These are phyloP conservation scores for Brenthis hecate DNA, from an alignment of 2,888 invertebrate species.

Conservation along the genomic window DNA sequence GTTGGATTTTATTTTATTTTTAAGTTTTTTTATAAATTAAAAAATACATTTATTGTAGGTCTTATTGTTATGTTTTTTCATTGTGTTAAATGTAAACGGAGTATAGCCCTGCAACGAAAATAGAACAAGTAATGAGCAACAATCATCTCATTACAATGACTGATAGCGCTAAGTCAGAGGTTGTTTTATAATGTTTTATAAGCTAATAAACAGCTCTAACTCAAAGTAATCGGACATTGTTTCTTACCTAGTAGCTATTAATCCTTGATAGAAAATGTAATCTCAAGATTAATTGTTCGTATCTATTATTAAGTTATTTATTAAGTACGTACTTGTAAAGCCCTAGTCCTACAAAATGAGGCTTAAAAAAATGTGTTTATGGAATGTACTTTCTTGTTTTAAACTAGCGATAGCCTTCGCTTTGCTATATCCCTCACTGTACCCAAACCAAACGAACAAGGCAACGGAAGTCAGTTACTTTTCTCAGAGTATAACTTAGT, in stretches of 20 bases:
- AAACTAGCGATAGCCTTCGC: too few relatives aligned
- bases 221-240: slow-evolving; percentile 42
- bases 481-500: too few relatives aligned
- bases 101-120: slow-evolving; percentile 1
- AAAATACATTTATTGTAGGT: too few relatives aligned
- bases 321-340: neutral
- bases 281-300: slow-evolving; percentile 32
- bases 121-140: slow-evolving; percentile 34
- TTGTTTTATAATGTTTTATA: slow-evolving; percentile 41
- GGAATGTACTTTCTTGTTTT: too few relatives aligned
- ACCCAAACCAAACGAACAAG: too few relatives aligned
- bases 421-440: too few relatives aligned
- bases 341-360: neutral
- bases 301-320: neutral
- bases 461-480: too few relatives aligned
- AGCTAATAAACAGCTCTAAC: slow-evolving; percentile 36
- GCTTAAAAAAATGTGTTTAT: neutral
- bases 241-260: slow-evolving; percentile 40
- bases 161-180: slow-evolving; percentile 43
- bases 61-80: too few relatives aligned
- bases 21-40: too few relatives aligned
- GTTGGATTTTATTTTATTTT: too few relatives aligned
- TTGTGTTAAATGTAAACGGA: slow-evolving; percentile 7
- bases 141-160: slow-evolving; percentile 43
- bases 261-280: slow-evolving; percentile 38